Conservation (phyloP, 35 echinoderm and acorn worm species). For the Nesometra sesokonis region DNA sequence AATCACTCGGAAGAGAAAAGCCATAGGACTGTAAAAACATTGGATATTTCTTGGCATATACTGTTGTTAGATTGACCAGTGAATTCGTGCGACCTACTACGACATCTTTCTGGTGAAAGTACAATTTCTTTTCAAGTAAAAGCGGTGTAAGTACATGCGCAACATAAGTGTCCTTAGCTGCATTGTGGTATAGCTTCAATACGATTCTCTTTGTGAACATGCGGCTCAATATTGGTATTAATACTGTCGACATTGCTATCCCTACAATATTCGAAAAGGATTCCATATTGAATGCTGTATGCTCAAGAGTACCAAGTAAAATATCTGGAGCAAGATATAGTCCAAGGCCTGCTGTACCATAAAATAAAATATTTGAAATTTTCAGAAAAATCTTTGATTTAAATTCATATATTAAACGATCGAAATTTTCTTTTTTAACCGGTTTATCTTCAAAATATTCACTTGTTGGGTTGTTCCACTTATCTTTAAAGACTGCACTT, state of each 20-base stretch:
- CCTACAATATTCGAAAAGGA: constrained; percentile 6
- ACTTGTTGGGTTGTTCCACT: background rate
- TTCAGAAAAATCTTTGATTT: constrained; percentile 22
- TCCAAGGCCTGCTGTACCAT: constrained; percentile 35
- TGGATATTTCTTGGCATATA: constrained; percentile 35
- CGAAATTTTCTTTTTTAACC: constrained; percentile 25
- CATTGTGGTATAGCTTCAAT: constrained; percentile 63
- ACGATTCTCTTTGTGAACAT: constrained; percentile 44
- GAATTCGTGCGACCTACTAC: constrained; percentile 2
- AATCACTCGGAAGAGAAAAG: constrained; percentile 69
- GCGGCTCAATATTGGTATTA: constrained; percentile 18
- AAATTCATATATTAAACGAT: constrained; percentile 62
- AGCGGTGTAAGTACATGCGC: constrained; percentile 23
- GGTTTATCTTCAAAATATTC: background rate
- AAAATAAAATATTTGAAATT: constrained; percentile 39
- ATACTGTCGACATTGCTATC: constrained; percentile 21
- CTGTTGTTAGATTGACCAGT: constrained; percentile 32
- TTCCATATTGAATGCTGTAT: constrained; percentile 28
- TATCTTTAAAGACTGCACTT: background rate
- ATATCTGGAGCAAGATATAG: constrained; percentile 73
- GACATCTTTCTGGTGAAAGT: constrained; percentile 25
- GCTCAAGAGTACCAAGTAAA: constrained; percentile 48
- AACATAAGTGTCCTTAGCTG: constrained; percentile 40
- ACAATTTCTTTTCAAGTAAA: constrained; percentile 10
- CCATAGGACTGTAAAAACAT: constrained; percentile 44